Base-by-base conservation (phyloP, 2,888 invertebrate species). In the Nomada goodeniana region DNA sequence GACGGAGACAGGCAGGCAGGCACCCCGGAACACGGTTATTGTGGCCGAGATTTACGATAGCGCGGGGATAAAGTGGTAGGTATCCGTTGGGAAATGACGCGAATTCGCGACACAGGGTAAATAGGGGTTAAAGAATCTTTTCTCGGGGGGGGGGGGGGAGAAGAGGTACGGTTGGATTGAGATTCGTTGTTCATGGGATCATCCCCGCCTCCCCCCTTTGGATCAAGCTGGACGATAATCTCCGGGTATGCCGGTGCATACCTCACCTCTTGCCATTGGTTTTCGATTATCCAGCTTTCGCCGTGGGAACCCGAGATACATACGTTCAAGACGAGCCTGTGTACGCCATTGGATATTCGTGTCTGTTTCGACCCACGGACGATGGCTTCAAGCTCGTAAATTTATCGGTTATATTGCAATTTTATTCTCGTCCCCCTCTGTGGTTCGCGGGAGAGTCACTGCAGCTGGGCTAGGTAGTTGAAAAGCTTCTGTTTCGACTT, bases 141-240 rank as follows among this genome's bases (percentile, higher is more conserved):
- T 11, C 55, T 1, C 3, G 52, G 13, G 55, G 55, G 23, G 44
- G 18, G 7, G 52, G 13, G 55, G 55, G 23, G 44, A 20, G n/a
- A 29, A 20, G 23, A 15, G 71, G 61, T 13, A 23, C 55, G 61
- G 11, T 52, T 5, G 60, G 61, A 78, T 79, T 47, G 69, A 76
- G 69, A 79, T 76, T 76, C 76, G 75, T 78, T 68, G 78, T 75
- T 26, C 68, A 50, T 23, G 36, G 13, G 55, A 53, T 61, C 75
- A 42, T 52, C 68, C 61, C 26, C 36, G 44, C 36, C 44, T 61
- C 60, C 68, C 61, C 23, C 53, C 36, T 29, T 68, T 23, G 65
- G 65, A 74, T 74, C 73, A 47, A n/a, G n/a, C 47, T 55, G 11
- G n/a, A 23, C 59, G 76, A 79, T 79, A 64, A 64, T 70, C 69